phyloP scores from a whole-genome alignment of 1,140 invertebrate genomes.

The Tigriopus japonicus region DNA sequence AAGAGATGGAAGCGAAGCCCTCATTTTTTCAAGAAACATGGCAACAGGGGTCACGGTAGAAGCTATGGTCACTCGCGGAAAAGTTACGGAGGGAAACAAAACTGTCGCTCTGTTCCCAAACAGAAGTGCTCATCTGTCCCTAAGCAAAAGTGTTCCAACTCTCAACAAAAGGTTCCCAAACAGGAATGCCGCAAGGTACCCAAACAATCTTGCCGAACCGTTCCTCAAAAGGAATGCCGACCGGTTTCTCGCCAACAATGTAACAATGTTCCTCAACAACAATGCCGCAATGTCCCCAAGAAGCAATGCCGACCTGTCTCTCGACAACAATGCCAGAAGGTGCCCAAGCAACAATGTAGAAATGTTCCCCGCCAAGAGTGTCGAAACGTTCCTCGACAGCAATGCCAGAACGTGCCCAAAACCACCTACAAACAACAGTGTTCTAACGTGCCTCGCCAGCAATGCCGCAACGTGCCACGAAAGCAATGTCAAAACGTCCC shows the following conservation, averaged over 20 bases:
- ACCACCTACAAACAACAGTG: not conserved
- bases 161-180: not conserved
- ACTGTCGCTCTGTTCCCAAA: not conserved
- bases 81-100: not conserved
- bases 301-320: not conserved
- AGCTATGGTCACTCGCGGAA: too few relatives aligned
- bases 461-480: slow-evolving; percentile 1
- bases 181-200: slow-evolving; percentile 5
- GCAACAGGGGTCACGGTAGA: too few relatives aligned
- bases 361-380: slow-evolving; percentile 9
- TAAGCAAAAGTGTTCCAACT: not conserved
- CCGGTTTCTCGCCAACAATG: not conserved
- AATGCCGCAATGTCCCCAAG: not conserved
- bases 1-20: too few relatives aligned
- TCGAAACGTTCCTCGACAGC: slow-evolving; percentile 1
- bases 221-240: not conserved
- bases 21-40: too few relatives aligned
- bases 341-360: slow-evolving; percentile 1
- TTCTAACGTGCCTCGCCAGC: slow-evolving; percentile 1
- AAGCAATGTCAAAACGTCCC: slow-evolving; percentile 1
- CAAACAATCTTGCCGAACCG: not conserved
- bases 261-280: not conserved
- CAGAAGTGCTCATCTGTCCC: not conserved
- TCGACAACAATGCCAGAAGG: not conserved
- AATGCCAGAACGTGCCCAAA: slow-evolving; percentile 4